Conservation (phyloP, 2,113 vertebrate species). For the Micronycteris hirsuta region DNA sequence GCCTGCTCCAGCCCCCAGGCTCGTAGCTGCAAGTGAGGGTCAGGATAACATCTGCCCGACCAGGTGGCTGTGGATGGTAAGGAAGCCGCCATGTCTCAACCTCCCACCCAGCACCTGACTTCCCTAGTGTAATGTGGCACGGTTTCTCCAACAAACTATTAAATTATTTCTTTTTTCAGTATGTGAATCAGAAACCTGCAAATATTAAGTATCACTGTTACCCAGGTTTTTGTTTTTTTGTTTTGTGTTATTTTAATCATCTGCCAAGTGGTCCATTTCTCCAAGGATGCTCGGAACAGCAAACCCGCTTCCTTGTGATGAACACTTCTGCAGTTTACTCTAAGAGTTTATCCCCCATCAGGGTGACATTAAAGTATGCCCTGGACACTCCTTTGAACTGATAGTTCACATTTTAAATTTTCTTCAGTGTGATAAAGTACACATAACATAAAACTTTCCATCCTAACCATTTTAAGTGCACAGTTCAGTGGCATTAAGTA, state of each 20-base stretch:
- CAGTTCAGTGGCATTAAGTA: fast-evolving
- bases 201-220: neutral
- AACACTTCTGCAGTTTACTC: neutral
- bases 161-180: too few relatives aligned
- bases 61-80: fast-evolving
- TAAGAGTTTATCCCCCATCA: neutral
- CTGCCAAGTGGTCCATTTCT: neutral
- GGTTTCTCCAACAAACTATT: neutral
- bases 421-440: neutral
- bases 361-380: neutral
- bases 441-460: neutral
- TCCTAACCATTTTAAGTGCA: neutral
- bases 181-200: neutral
- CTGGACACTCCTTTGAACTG: neutral
- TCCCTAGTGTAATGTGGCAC: fast-evolving
- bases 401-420: neutral
- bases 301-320: neutral
- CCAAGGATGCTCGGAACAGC: neutral
- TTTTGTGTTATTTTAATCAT: neutral
- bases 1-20: neutral
- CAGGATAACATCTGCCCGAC: fast-evolving
- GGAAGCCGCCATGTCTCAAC: fast-evolving
- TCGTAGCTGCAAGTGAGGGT: fast-evolving
- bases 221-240: neutral
- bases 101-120: fast-evolving